Evolutionary conservation across 2,888 invertebrate genomes (phyloP).

Genomic region (Zhengitettix transpicula): DNA sequence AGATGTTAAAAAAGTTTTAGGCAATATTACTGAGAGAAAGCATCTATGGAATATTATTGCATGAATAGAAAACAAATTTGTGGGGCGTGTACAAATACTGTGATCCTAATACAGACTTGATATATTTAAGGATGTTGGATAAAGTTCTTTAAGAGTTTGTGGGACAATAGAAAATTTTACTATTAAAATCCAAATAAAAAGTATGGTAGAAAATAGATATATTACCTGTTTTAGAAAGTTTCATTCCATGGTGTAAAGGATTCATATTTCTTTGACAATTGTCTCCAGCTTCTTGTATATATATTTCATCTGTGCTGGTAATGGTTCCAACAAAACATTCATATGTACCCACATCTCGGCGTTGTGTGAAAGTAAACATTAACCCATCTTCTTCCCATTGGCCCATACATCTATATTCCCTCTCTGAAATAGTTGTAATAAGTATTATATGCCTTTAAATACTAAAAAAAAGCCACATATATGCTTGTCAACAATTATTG

Average conservation of each 20-base stretch:
- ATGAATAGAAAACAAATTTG: too few relatives aligned
- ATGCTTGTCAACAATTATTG: too few relatives aligned
- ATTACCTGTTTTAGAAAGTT: constrained; percentile 32
- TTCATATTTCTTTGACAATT: constrained; percentile 42
- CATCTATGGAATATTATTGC: too few relatives aligned
- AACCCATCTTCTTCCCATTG: constrained; percentile 45
- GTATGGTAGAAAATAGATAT: too few relatives aligned
- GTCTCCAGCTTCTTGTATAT: constrained; percentile 48
- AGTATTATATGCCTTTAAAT: not conserved
- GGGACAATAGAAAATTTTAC: too few relatives aligned
- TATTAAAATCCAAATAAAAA: too few relatives aligned
- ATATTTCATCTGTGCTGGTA: constrained; percentile 38
- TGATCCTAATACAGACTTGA: too few relatives aligned
- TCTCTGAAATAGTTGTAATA: constrained; percentile 26
- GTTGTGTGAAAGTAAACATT: constrained; percentile 45
- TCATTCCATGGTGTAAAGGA: constrained; percentile 42
- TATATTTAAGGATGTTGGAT: too few relatives aligned
- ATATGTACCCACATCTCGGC: constrained; percentile 39
- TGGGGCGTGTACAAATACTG: too few relatives aligned
- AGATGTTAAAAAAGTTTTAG: too few relatives aligned
- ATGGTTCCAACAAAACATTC: constrained; percentile 50
- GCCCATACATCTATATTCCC: constrained; percentile 46
- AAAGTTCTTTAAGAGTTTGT: too few relatives aligned
- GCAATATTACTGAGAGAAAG: too few relatives aligned
- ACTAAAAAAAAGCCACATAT: not conserved